Conservation (phyloP, 1,140 invertebrate genomes). For the Pseudobourletiella spinata region DNA sequence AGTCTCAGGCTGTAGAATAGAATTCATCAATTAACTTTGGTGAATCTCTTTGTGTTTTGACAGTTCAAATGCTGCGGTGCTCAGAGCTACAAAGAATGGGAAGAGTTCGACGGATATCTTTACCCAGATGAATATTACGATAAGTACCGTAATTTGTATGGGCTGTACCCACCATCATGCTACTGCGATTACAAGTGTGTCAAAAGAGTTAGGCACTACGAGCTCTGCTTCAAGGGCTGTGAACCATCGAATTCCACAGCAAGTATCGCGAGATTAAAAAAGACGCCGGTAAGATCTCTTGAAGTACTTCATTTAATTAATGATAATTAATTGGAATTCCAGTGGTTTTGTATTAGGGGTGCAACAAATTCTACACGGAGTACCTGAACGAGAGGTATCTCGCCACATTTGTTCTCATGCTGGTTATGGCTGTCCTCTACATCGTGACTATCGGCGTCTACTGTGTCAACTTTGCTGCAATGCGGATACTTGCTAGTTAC, state of each 20-base stretch:
- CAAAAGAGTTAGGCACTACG: no score
- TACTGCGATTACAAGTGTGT: not conserved
- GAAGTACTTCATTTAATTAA: no score
- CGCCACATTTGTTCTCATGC: not conserved
- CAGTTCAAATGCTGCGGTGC: conserved; percentile 3
- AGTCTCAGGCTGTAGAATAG: no score
- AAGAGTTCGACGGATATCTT: not conserved
- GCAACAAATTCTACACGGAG: not conserved
- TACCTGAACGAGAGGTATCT: not conserved
- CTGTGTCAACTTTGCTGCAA: not conserved
- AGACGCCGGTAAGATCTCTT: no score
- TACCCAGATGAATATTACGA: conserved; percentile 48
- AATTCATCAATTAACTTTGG: not conserved
- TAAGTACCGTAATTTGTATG: conserved; percentile 47
- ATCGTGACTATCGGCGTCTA: not conserved
- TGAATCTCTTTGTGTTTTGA: not conserved
- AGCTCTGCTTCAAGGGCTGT: no score
- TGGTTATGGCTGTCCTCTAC: not conserved
- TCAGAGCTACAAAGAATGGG: not conserved
- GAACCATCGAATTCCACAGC: no score
- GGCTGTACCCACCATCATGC: not conserved
- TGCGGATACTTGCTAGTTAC: not conserved
- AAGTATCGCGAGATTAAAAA: no score
- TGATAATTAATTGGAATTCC: conserved; percentile 4
- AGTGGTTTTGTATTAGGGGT: not conserved